Percentiles rank a stretch among this genome's conserved stretches.
Conservation (phyloP, 2,797 vertebrate species). For the Mastacembelus armatus region DNA sequence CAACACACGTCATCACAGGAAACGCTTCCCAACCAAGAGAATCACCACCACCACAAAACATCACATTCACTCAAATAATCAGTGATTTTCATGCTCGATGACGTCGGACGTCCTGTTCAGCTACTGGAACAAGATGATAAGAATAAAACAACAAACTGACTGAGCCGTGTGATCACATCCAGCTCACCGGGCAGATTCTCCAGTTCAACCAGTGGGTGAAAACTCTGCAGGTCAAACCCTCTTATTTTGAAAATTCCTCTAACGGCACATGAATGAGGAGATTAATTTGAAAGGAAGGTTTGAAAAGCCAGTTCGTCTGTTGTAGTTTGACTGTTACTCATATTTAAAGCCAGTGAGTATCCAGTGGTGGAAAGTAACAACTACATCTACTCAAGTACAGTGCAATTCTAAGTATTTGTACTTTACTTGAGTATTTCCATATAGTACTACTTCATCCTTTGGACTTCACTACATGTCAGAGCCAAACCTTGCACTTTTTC, state of each 20-base stretch:
- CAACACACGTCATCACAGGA: neutral
- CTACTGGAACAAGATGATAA: conserved; percentile 9
- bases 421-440: too few species aligned
- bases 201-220: conserved; percentile 9
- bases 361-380: too few species aligned
- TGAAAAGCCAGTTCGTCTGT: too few species aligned
- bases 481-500: too few species aligned
- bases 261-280: too few species aligned
- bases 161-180: conserved; percentile 12
- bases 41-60: conserved; percentile 1
- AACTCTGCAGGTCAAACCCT: neutral
- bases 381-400: too few species aligned
- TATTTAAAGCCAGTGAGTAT: too few species aligned
- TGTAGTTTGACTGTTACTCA: too few species aligned
- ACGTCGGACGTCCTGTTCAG: conserved; percentile 18
- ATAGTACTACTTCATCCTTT: too few species aligned
- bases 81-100: conserved; percentile 36
- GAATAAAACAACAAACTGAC: neutral
- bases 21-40: conserved; percentile 9
- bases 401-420: too few species aligned
- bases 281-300: too few species aligned
- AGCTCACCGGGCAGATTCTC: conserved; percentile 14
- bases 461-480: too few species aligned
- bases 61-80: neutral
- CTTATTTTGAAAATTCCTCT: neutral